Evolutionary conservation across 1,140 invertebrate genomes (phyloP).

Genomic region (Drosophila lacteicornis): DNA sequence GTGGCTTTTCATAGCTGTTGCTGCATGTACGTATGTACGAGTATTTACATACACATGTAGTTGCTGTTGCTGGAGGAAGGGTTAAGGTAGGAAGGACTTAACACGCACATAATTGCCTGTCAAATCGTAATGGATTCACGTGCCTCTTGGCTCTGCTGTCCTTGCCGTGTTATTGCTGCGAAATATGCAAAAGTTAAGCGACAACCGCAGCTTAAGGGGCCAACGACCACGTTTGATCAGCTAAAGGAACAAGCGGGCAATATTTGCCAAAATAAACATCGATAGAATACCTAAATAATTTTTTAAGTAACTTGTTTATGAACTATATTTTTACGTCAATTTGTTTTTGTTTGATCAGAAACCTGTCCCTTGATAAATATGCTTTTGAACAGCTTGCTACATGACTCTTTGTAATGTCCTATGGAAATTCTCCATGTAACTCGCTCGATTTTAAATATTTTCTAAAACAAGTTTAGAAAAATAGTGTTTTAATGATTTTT

Average conservation of each 20-base stretch:
- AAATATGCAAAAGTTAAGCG: slow-evolving; percentile 1
- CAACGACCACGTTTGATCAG: slow-evolving; percentile 7
- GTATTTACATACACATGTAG: no score
- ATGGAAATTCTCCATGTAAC: no score
- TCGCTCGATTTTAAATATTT: not conserved
- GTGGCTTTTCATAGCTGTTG: slow-evolving; percentile 59
- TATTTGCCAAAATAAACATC: not conserved
- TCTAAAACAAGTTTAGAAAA: not conserved
- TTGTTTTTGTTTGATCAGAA: no score
- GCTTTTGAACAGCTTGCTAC: no score
- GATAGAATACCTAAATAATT: not conserved
- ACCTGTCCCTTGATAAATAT: no score
- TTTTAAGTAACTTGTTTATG: not conserved
- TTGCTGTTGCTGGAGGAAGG: slow-evolving; percentile 22
- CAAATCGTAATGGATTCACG: slow-evolving; percentile 12
- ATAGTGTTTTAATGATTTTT: not conserved
- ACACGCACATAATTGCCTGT: slow-evolving; percentile 19
- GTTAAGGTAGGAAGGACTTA: slow-evolving; percentile 12
- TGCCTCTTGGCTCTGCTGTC: slow-evolving; percentile 6
- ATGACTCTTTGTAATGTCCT: no score
- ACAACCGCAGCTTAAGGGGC: slow-evolving; percentile 7
- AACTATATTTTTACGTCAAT: no score
- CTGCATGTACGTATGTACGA: slow-evolving; percentile 11
- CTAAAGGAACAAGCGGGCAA: not conserved
- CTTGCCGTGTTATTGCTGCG: slow-evolving; percentile 7